phyloP scores from a whole-genome alignment of 2,888 invertebrate genomes.

The Dolomedes plantarius region DNA sequence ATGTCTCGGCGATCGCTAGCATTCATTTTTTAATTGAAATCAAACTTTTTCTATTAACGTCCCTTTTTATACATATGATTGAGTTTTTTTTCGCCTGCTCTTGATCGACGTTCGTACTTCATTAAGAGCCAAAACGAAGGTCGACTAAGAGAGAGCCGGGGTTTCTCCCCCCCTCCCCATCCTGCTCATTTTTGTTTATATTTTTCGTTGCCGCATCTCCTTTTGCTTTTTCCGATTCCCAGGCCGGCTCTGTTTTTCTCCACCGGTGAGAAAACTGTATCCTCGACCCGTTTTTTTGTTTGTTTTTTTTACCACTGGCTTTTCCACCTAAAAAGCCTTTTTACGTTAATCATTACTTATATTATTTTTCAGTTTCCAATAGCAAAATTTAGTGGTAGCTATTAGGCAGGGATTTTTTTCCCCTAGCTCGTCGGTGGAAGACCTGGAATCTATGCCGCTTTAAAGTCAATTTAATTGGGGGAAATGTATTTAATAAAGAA shows the following conservation, averaged over 20 bases:
- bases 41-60: constrained; percentile 34
- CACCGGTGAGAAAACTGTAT: constrained; percentile 55
- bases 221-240: constrained; percentile 35
- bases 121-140: constrained; percentile 51
- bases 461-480: constrained; percentile 72
- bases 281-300: constrained; percentile 23
- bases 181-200: constrained; percentile 43
- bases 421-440: constrained; percentile 30
- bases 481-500: constrained; percentile 71
- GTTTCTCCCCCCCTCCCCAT: neutral
- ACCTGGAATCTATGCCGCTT: constrained; percentile 54
- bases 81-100: constrained; percentile 22
- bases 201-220: constrained; percentile 33
- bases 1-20: neutral
- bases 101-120: constrained; percentile 69
- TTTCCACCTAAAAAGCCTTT: constrained; percentile 59
- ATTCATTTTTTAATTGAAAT: constrained; percentile 65
- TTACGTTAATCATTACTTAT: constrained; percentile 70
- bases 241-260: constrained; percentile 21
- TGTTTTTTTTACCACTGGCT: constrained; percentile 23
- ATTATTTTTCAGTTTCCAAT: constrained; percentile 67
- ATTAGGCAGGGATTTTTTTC: constrained; percentile 61
- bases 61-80: constrained; percentile 25
- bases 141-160: constrained; percentile 14
- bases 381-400: constrained; percentile 72